phyloP scores from a whole-genome alignment of 2,888 invertebrate species.

The Cinara cedri region DNA sequence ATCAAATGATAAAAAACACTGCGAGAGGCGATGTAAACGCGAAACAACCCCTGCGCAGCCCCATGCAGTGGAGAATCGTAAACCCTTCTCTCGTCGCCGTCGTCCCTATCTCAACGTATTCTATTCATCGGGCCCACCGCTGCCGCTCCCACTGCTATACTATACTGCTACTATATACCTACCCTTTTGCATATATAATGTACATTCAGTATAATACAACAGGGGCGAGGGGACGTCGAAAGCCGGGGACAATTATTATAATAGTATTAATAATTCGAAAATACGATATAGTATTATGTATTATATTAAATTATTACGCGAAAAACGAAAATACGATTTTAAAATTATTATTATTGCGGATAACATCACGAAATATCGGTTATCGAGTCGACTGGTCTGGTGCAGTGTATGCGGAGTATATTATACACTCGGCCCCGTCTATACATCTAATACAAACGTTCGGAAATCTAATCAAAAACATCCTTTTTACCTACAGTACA shows the following conservation, averaged over 20 bases:
- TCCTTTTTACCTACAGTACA: too few species aligned
- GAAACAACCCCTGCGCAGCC: constrained; percentile 12
- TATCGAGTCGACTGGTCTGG: too few species aligned
- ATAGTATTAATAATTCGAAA: constrained; percentile 34
- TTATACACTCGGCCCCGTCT: too few species aligned
- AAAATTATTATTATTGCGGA: not conserved
- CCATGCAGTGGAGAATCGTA: constrained; percentile 15
- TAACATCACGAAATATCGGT: too few species aligned
- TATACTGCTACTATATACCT: too few species aligned
- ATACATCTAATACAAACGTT: too few species aligned
- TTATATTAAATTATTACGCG: not conserved
- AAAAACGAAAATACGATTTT: constrained; percentile 13
- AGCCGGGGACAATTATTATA: constrained; percentile 26
- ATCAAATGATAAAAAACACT: constrained; percentile 26
- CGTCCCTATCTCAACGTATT: constrained; percentile 42
- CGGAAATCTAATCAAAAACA: too few species aligned
- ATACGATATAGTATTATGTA: constrained; percentile 15
- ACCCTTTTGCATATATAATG: constrained; percentile 36
- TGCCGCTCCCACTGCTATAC: not conserved
- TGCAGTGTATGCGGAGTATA: too few species aligned
- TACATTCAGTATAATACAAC: not conserved
- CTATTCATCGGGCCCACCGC: constrained; percentile 32
- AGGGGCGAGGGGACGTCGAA: constrained; percentile 27
- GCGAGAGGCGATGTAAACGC: constrained; percentile 27
- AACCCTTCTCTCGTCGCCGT: constrained; percentile 29